Conservation (phyloP, 37 sponge, comb jelly and placozoan genomes). For the Petrosia ficiformis region DNA sequence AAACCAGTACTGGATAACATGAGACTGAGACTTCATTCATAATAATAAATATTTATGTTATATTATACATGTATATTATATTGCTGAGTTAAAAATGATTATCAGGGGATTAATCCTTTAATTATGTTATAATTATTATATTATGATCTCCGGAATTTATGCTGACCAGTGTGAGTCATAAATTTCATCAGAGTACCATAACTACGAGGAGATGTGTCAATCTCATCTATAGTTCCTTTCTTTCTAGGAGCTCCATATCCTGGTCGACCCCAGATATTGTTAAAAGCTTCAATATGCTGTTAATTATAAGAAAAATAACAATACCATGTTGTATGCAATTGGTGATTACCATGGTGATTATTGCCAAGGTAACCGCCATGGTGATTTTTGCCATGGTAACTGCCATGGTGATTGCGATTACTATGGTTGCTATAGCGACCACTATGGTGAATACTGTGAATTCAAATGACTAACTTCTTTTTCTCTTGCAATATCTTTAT, state of each 20-base stretch:
- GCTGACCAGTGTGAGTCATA: not conserved
- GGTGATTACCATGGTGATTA: too few relatives aligned
- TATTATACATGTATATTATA: too few relatives aligned
- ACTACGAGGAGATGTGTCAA: not conserved
- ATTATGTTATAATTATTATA: not conserved
- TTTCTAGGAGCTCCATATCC: conserved; percentile 22
- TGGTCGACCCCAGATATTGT: conserved; percentile 22
- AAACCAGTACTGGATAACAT: not conserved
- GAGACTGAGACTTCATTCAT: not conserved
- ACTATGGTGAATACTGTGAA: not conserved
- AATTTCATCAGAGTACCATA: not conserved
- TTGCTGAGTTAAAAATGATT: too few relatives aligned
- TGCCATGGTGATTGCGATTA: too few relatives aligned
- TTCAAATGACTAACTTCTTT: not conserved
- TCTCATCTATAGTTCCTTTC: not conserved
- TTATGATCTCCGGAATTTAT: not conserved
- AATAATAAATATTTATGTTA: too few relatives aligned
- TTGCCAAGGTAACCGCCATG: too few relatives aligned
- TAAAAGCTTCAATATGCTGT: conserved; percentile 22
- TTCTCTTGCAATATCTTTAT: not conserved
- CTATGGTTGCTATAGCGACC: not conserved
- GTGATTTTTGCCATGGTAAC: too few relatives aligned
- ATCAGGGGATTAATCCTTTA: not conserved
- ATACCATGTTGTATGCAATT: too few relatives aligned
- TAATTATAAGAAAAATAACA: too few relatives aligned